Percentiles rank a stretch among this genome's conserved stretches.
Evolutionary conservation across 2,888 invertebrate species (phyloP).

Genomic region (Eutolmus rufibarbis): DNA sequence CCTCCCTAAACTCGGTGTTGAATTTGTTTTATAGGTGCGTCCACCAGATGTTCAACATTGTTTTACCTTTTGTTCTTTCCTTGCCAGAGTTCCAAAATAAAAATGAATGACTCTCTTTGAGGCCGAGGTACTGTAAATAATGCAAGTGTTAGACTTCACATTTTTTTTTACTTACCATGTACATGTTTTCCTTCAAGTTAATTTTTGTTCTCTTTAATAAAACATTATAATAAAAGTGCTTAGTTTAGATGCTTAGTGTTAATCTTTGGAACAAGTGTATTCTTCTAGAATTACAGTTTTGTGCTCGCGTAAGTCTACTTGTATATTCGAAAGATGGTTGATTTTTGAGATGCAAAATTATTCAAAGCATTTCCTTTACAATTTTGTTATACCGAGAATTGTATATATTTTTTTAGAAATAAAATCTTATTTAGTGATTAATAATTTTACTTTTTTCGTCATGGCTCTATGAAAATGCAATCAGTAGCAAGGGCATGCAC

Average conservation of each 20-base stretch:
- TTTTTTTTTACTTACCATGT: not conserved
- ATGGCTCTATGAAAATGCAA: no score
- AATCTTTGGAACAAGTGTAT: not conserved
- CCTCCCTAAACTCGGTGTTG: not conserved
- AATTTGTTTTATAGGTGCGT: not conserved
- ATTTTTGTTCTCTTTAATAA: not conserved
- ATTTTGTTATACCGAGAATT: constrained; percentile 13
- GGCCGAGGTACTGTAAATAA: not conserved
- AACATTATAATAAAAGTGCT: not conserved
- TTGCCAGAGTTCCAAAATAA: not conserved
- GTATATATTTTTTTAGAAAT: constrained; percentile 32
- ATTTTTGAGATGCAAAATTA: not conserved
- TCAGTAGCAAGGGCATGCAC: no score
- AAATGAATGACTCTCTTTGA: not conserved
- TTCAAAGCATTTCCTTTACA: not conserved
- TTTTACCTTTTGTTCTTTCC: not conserved
- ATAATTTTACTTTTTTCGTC: not conserved
- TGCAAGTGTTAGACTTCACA: not conserved
- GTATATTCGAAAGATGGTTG: not conserved
- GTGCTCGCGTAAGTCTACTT: not conserved
- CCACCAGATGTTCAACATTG: not conserved
- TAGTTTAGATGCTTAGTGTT: not conserved
- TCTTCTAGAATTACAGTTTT: not conserved
- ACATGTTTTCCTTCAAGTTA: not conserved
- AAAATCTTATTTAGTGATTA: constrained; percentile 1